Percentiles rank a stretch among this genome's conserved stretches.
These are phyloP conservation scores for Fukomys damarensis DNA, from an alignment of 2,113 vertebrate species.

Conservation along the genomic window DNA sequence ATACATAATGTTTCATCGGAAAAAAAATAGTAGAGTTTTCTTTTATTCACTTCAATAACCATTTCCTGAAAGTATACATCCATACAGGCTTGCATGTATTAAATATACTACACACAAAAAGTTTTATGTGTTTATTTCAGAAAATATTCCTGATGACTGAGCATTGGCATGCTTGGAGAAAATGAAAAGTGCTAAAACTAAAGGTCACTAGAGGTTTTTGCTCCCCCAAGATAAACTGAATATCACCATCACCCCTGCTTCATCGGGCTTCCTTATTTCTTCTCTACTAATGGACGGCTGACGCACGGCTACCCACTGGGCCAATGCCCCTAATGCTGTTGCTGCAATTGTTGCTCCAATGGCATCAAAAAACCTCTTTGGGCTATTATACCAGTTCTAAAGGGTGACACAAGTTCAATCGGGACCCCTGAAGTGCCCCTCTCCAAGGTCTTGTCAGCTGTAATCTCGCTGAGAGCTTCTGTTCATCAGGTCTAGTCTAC, in stretches of 20 bases:
- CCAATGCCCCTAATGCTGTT: conserved; percentile 11
- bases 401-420: conserved; percentile 35
- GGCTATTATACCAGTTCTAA: conserved; percentile 37
- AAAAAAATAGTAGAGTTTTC: neutral
- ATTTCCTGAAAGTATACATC: neutral
- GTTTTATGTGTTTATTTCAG: neutral
- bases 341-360: neutral
- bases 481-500: conserved; percentile 61
- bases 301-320: conserved; percentile 54
- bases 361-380: conserved; percentile 7
- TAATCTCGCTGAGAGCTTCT: conserved; percentile 66
- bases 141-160: neutral
- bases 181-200: neutral
- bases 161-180: neutral
- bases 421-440: conserved; percentile 58
- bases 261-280: neutral
- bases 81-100: neutral
- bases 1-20: neutral
- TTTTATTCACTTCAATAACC: neutral
- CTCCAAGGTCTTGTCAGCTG: conserved; percentile 2
- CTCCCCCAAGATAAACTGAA: neutral
- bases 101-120: neutral
- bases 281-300: neutral
- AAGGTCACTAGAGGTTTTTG: neutral
- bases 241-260: neutral